Evolutionary conservation across 2,888 invertebrate species (phyloP).

Genomic region (Tachystola acroxantha): DNA sequence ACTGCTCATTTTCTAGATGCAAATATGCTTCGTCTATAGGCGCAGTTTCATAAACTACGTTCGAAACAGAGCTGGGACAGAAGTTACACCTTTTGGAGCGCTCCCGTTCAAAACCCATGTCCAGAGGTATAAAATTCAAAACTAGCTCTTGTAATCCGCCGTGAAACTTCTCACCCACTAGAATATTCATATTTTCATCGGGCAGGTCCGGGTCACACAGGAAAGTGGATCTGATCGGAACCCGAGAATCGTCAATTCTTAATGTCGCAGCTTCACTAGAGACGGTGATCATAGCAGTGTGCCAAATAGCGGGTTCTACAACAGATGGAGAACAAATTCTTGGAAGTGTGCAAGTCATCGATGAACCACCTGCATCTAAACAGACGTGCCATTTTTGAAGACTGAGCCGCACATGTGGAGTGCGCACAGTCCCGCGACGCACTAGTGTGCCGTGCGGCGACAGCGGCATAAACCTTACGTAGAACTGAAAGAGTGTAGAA

Average conservation of each 20-base stretch:
- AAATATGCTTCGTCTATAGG: conserved; percentile 55
- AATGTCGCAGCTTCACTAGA: conserved; percentile 51
- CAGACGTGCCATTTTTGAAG: conserved; percentile 66
- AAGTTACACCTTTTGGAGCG: conserved; percentile 26
- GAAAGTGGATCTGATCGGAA: conserved; percentile 39
- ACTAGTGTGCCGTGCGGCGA: conserved; percentile 63
- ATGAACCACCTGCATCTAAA: conserved; percentile 50
- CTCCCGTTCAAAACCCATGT: conserved; percentile 34
- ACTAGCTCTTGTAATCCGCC: conserved; percentile 67
- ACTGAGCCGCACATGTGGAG: conserved; percentile 47
- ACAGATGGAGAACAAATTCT: conserved; percentile 45
- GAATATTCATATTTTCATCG: conserved; percentile 50
- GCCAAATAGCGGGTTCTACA: conserved; percentile 61
- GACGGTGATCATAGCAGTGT: conserved; percentile 53
- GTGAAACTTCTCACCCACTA: conserved; percentile 58
- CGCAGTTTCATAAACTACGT: conserved; percentile 59
- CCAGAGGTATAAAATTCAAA: conserved; percentile 62
- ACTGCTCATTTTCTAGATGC: conserved; percentile 45
- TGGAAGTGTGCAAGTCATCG: conserved; percentile 45
- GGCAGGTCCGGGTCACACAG: conserved; percentile 58
- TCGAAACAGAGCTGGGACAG: conserved; percentile 43
- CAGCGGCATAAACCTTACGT: conserved; percentile 59
- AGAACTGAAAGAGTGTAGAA: conserved; percentile 62
- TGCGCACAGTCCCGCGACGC: conserved; percentile 44
- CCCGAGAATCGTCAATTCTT: conserved; percentile 53